These are phyloP conservation scores for Tridacna crocea DNA, from an alignment of 2,888 invertebrate species.

Conservation along the genomic window DNA sequence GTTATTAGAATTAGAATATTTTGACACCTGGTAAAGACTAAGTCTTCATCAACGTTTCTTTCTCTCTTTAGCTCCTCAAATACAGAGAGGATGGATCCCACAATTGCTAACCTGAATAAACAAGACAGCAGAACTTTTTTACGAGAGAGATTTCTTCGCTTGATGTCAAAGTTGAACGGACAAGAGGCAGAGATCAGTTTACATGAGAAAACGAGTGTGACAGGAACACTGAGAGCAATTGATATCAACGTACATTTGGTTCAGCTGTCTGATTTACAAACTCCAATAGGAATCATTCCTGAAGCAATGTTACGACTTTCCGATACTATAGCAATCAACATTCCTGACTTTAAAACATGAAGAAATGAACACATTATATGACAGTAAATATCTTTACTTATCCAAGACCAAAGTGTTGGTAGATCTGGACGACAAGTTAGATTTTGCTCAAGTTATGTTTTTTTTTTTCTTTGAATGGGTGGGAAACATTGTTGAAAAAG, in stretches of 20 bases:
- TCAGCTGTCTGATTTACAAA: conserved; percentile 73
- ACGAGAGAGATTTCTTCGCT: conserved; percentile 78
- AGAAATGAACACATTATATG: background rate
- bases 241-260: conserved; percentile 76
- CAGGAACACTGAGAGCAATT: conserved; percentile 69
- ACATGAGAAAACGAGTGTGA: conserved; percentile 74
- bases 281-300: conserved; percentile 79
- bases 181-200: conserved; percentile 70
- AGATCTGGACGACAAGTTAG: too few relatives aligned
- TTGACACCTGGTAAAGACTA: too few relatives aligned
- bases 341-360: conserved; percentile 40
- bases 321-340: conserved; percentile 60
- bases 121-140: conserved; percentile 78
- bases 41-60: too few relatives aligned
- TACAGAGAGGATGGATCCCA: too few relatives aligned
- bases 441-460: too few relatives aligned
- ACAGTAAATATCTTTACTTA: background rate
- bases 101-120: conserved; percentile 34
- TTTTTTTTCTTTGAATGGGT: background rate
- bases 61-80: too few relatives aligned
- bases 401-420: too few relatives aligned
- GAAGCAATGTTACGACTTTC: conserved; percentile 76
- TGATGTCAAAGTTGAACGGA: conserved; percentile 73
- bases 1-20: too few relatives aligned
- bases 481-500: background rate